Evolutionary conservation across 2,888 invertebrate species (phyloP).

Genomic region (Agrochola lychnidis): DNA sequence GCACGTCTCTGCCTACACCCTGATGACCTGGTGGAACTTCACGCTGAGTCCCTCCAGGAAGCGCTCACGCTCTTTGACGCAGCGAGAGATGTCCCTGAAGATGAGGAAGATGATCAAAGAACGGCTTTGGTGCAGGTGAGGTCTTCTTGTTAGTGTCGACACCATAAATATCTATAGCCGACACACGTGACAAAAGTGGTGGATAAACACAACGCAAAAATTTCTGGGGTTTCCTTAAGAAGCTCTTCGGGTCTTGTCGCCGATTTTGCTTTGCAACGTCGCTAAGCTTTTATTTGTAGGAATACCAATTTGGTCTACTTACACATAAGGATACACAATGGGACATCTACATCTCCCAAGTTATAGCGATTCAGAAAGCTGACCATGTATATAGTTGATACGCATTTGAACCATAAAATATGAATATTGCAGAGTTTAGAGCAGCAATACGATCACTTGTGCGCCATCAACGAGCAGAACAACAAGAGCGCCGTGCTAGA

Average conservation of each 20-base stretch:
- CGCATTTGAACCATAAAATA: background rate
- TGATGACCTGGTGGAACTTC: slow-evolving; percentile 39
- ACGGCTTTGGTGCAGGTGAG: slow-evolving; percentile 41
- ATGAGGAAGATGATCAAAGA: slow-evolving; percentile 43
- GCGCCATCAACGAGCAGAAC: slow-evolving; percentile 47
- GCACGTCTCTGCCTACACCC: slow-evolving; percentile 63
- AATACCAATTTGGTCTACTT: background rate
- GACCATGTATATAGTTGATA: background rate
- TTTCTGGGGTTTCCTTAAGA: background rate
- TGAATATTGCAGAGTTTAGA: slow-evolving; percentile 41
- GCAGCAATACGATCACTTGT: slow-evolving; percentile 20
- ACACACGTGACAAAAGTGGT: no score
- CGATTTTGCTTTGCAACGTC: background rate
- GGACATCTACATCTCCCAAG: background rate
- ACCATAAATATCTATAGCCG: background rate
- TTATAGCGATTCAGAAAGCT: background rate
- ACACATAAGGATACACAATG: background rate
- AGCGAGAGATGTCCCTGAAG: slow-evolving; percentile 23
- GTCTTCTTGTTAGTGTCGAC: background rate
- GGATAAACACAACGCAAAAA: background rate
- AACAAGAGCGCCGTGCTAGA: slow-evolving; percentile 32
- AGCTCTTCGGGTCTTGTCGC: background rate
- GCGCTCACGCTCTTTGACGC: slow-evolving; percentile 45
- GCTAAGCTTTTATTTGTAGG: background rate
- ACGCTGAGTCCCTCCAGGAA: background rate